Evolutionary conservation across 1,140 invertebrate species (phyloP), one percentile per base, ranked within the genome.

Genomic region (Sycophila sp.): DNA sequence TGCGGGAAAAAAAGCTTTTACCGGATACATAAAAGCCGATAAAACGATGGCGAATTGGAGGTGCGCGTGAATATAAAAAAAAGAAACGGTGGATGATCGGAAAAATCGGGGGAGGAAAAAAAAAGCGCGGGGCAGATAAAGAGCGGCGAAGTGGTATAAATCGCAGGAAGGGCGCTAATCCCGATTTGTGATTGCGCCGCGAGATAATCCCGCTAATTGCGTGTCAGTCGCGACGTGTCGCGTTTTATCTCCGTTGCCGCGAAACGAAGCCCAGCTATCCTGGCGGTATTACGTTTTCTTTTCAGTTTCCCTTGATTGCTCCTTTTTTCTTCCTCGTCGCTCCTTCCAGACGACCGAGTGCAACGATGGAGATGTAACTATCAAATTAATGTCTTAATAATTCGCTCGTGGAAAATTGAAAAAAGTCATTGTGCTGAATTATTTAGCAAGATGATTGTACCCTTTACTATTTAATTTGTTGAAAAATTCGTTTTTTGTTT

Each of bases 141-240:
- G 22, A 42, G 34, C 8, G 24, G 4, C 17, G 8, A 24, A 58
- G 32, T 28, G 11, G 32, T 58, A n/a, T n/a, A 38, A 59, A 24
- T 59, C 22, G 42, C 28, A n/a, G 34, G 5, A 49, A 34, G 42
- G 42, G 6, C 30, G 51, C 30, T 64, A 64, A 64, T 64, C 32
- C 28, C 45, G 60, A 64, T 34, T 64, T 47, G 59, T 8, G 28
- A 47, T 62, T 7, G 40, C 40, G 19, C 45, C 8, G 34, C 28
- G 11, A 24, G 63, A 65, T 65, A 65, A 65, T 65, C 49, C 36
- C 49, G 45, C 63, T 65, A 65, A 65, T 65, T 65, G 63, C 22
- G 15, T 30, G 63, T 65, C 63, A 65, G 1, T 55, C 22, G 49
- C 32, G 15, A 42, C 36, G 47, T 30, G 24, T 42, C 34, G 32